These are phyloP conservation scores for Calonectris borealis DNA, from an alignment of 2,113 vertebrate species.

Conservation along the genomic window DNA sequence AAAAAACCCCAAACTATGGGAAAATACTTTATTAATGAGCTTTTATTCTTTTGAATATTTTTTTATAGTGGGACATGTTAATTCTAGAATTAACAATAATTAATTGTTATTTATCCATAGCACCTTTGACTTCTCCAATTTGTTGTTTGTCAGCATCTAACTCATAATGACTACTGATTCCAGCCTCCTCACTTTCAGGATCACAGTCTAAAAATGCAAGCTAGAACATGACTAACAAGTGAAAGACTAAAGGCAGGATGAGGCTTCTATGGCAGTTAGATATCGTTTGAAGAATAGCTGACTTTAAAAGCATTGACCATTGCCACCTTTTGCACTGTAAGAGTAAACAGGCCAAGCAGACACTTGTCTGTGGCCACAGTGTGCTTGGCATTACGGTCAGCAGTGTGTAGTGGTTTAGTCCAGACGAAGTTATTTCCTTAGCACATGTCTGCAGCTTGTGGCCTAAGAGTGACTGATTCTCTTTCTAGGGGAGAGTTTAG, in stretches of 20 bases:
- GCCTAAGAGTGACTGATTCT: neutral
- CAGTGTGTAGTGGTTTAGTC: neutral
- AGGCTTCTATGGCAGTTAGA: neutral
- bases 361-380: rapidly evolving
- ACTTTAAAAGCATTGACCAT: neutral
- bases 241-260: neutral
- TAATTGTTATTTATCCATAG: neutral
- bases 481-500: neutral
- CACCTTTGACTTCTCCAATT: neutral
- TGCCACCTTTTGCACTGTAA: neutral
- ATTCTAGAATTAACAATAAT: neutral
- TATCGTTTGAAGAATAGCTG: neutral
- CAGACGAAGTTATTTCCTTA: neutral
- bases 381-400: neutral
- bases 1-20: neutral
- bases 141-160: neutral
- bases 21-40: neutral
- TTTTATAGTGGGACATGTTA: neutral
- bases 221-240: neutral
- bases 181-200: neutral
- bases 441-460: rapidly evolving
- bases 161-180: neutral
- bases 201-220: neutral
- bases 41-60: neutral
- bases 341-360: neutral